Conservation (phyloP, 2,113 vertebrate species). For the Heliornis fulica region DNA sequence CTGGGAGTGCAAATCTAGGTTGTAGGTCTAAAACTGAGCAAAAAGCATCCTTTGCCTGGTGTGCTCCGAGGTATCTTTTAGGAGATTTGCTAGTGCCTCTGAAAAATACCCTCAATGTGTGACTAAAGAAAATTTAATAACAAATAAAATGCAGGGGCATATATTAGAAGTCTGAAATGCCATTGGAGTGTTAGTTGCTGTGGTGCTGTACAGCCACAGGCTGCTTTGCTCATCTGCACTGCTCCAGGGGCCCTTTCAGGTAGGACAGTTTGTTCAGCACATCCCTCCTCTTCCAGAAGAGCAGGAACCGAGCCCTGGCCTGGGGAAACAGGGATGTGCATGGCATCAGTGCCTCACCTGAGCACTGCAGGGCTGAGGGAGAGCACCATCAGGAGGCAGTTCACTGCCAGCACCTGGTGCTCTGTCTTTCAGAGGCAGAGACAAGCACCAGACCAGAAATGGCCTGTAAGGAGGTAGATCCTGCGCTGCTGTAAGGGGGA, state of each 20-base stretch:
- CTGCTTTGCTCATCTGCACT: background rate
- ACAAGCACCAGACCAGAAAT: background rate
- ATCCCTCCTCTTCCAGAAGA: background rate
- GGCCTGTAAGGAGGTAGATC: background rate
- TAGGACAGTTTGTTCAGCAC: background rate
- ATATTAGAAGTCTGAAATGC: background rate
- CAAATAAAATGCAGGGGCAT: background rate
- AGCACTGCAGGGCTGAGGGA: background rate
- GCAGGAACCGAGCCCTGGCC: background rate
- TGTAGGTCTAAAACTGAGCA: background rate
- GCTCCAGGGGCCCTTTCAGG: background rate
- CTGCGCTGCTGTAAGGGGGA: background rate
- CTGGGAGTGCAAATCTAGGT: background rate
- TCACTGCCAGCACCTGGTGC: background rate
- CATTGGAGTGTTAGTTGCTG: background rate
- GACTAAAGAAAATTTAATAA: background rate
- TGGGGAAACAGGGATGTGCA: too few species aligned
- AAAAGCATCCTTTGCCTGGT: background rate
- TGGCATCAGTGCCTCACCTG: background rate
- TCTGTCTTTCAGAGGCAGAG: background rate
- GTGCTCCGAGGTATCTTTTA: background rate
- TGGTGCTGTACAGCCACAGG: background rate
- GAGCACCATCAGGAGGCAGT: rapidly evolving
- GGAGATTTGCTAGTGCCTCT: background rate
- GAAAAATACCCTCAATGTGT: background rate